Conservation (phyloP, 1,140 invertebrate genomes). For the Andrena cerasifolii region DNA sequence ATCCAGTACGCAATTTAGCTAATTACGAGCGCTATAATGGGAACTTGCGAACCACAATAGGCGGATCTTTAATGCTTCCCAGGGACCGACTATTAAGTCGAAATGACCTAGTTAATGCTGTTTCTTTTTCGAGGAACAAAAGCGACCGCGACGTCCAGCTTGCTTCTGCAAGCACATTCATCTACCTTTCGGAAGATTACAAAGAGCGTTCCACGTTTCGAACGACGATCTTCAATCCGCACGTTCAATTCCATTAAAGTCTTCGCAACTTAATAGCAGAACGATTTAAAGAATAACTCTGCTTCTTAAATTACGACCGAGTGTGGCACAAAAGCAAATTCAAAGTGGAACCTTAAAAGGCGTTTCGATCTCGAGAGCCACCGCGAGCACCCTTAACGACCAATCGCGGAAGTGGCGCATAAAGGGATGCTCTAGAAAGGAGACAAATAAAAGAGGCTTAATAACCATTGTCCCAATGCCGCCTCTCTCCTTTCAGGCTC, state of each 20-base stretch:
- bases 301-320: neutral
- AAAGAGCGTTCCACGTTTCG: neutral
- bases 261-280: neutral
- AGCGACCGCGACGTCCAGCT: neutral
- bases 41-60: neutral
- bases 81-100: neutral
- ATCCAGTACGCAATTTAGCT: conserved; percentile 7
- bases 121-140: neutral
- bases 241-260: neutral
- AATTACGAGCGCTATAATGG: conserved; percentile 9
- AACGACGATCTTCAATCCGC: neutral
- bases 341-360: neutral
- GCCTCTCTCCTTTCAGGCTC: neutral
- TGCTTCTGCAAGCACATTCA: neutral
- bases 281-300: neutral
- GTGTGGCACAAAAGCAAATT: neutral
- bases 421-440: neutral
- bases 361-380: neutral
- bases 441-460: conserved; percentile 15
- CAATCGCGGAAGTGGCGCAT: conserved; percentile 18
- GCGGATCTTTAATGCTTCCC: conserved; percentile 23
- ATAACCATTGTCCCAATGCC: conserved; percentile 20
- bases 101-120: conserved; percentile 29
- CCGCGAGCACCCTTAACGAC: conserved; percentile 7
- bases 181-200: neutral